These are phyloP conservation scores for Barypeithes pellucidus DNA, from an alignment of 2,888 invertebrate genomes.

Conservation along the genomic window DNA sequence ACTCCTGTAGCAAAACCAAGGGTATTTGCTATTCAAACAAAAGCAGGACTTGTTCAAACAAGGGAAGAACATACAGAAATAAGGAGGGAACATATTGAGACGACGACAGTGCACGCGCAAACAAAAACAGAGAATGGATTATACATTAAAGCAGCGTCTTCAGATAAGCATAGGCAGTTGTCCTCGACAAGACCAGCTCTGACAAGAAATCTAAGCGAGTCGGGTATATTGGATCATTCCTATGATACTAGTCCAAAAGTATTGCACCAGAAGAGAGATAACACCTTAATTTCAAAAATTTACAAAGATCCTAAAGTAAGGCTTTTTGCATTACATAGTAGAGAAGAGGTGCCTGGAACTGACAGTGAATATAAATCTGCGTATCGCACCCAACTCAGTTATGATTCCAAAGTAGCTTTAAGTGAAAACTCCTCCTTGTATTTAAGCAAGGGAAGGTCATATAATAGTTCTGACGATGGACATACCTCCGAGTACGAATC, in stretches of 20 bases:
- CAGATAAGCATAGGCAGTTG: slow-evolving; percentile 2
- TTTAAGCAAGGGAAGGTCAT: slow-evolving; percentile 22
- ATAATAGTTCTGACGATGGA: slow-evolving; percentile 54
- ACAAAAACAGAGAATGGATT: slow-evolving; percentile 5
- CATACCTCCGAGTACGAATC: slow-evolving; percentile 46
- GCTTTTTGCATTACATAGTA: slow-evolving; percentile 58
- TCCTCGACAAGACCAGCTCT: slow-evolving; percentile 15
- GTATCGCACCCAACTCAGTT: slow-evolving; percentile 49
- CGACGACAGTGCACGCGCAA: neutral
- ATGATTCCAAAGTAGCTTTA: slow-evolving; percentile 31
- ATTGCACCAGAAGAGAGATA: slow-evolving; percentile 60
- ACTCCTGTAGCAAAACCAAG: slow-evolving; percentile 36
- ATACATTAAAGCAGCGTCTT: slow-evolving; percentile 16
- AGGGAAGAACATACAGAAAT: neutral
- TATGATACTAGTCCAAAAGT: slow-evolving; percentile 56
- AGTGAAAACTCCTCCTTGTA: slow-evolving; percentile 9
- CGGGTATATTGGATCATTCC: slow-evolving; percentile 55
- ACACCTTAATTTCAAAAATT: slow-evolving; percentile 64
- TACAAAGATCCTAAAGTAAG: slow-evolving; percentile 62
- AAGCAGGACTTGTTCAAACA: neutral
- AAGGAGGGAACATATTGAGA: neutral
- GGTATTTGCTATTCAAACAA: slow-evolving; percentile 20
- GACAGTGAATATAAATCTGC: slow-evolving; percentile 17
- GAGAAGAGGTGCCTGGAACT: slow-evolving; percentile 44
- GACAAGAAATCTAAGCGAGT: slow-evolving; percentile 56